Evolutionary conservation across 2,113 vertebrate genomes (phyloP), one percentile per base, ranked within the genome.

Genomic region (Bubalus kerabau): DNA sequence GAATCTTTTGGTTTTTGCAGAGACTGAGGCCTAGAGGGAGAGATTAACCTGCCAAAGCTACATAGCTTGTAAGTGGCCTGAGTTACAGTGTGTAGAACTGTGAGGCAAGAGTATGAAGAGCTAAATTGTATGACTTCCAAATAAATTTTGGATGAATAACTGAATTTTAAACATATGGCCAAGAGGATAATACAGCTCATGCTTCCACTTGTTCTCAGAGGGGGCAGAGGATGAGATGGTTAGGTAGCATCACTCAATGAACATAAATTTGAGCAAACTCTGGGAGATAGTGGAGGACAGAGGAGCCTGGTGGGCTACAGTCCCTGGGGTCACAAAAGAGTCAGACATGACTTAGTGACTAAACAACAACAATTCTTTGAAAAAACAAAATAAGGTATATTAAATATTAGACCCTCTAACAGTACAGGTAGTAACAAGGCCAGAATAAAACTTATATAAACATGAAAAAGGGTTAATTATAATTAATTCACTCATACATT

Each of bases 1-100:
- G 52, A 84, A 82, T 71, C 71, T 90, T 97, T 48, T 62, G 57
- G 30, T 94, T 96, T 91, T 86, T 96, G 67, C 91, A 82, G 92
- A 91, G n/a, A 62, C 16, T 24, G 8, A 89, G 50, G 32, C 56
- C 16, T 46, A 85, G 54, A 93, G 74, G 95, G 59, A n/a, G 30
- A 5, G 54, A 46, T 78, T 96, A 80, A 62, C 17, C 87, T 95
- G 46, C n/a, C 36, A 95, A 85, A 90, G 32, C 24, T 78, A 62
- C 26, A n/a, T 4, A 87, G 82, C 14, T 80, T 80, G 2, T 91
- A 60, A 60, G 50, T 60, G n/a, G 14, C 54, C 64, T 88, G 21
- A 10, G 30, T 56, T 94, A 56, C 67, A 46, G 23, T 50, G 3
- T 46, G 30, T 16, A 60, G 36, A 90, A 91, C 57, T 97, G 36